phyloP scores from a whole-genome alignment of 2,888 invertebrate genomes.

The Dryobotodes eremita region DNA sequence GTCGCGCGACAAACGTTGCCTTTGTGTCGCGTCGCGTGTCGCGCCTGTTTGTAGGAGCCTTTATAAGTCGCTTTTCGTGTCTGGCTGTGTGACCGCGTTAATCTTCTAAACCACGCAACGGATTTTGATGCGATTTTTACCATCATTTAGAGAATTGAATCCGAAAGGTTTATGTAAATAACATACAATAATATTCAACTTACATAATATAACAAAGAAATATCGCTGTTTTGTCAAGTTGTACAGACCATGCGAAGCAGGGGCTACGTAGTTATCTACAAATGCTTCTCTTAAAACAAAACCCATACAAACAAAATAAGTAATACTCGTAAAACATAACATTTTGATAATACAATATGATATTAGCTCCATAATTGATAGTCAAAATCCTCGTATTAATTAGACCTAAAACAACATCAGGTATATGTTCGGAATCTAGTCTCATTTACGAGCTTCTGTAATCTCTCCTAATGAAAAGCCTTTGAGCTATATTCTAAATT shows the following conservation, averaged over 20 bases:
- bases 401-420: slow-evolving; percentile 58
- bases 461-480: slow-evolving; percentile 32
- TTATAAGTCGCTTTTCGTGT: too few relatives aligned
- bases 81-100: too few relatives aligned
- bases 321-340: not conserved
- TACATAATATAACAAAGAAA: not conserved
- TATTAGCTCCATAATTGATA: slow-evolving; percentile 32
- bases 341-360: slow-evolving; percentile 25
- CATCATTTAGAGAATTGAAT: not conserved
- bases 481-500: slow-evolving; percentile 24
- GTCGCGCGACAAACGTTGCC: too few relatives aligned
- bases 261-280: not conserved
- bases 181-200: not conserved
- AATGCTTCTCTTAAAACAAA: not conserved
- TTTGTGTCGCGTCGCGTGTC: too few relatives aligned
- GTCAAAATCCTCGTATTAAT: slow-evolving; percentile 51
- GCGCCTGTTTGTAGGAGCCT: too few relatives aligned
- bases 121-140: not conserved
- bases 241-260: not conserved
- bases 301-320: not conserved
- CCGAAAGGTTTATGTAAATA: too few relatives aligned
- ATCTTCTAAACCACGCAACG: too few relatives aligned
- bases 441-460: slow-evolving; percentile 36
- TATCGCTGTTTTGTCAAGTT: not conserved
- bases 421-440: slow-evolving; percentile 12